Evolutionary conservation across 2,797 vertebrate genomes (phyloP).

Genomic region (Pagetopsis macropterus): DNA sequence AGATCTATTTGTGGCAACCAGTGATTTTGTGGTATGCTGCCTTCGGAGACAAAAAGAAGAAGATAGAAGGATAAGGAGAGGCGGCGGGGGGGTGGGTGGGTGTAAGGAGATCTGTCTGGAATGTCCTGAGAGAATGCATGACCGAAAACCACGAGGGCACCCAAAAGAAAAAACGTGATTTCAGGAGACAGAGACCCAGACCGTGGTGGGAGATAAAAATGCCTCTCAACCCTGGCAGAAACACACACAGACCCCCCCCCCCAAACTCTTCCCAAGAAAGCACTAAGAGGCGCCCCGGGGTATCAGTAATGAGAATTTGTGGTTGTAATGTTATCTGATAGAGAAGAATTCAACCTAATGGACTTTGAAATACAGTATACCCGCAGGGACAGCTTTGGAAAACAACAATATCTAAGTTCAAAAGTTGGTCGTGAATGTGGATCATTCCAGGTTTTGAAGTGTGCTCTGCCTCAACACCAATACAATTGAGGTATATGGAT

Average conservation of each 20-base stretch:
- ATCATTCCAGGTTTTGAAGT: too few species aligned
- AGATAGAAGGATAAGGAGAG: background rate
- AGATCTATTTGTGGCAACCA: conserved; percentile 19
- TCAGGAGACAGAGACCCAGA: conserved; percentile 59
- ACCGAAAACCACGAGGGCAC: conserved; percentile 56
- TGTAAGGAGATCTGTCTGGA: conserved; percentile 77
- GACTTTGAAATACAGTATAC: conserved; percentile 22
- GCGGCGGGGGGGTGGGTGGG: background rate
- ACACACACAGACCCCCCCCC: background rate
- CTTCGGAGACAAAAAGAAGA: conserved; percentile 28
- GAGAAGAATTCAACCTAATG: conserved; percentile 3
- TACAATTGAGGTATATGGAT: too few species aligned
- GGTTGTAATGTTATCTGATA: conserved; percentile 39
- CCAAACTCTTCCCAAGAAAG: background rate
- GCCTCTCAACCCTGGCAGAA: conserved; percentile 26
- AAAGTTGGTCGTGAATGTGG: background rate
- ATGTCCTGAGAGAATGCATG: conserved; percentile 67
- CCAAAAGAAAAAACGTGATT: conserved; percentile 37
- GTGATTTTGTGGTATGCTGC: conserved; percentile 37
- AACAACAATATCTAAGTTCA: conserved; percentile 20
- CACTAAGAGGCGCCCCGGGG: conserved; percentile 21
- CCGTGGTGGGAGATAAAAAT: conserved; percentile 63
- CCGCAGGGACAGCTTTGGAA: conserved; percentile 2
- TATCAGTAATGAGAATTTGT: conserved; percentile 35
- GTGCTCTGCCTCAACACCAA: too few species aligned